phyloP scores from a whole-genome alignment of 1,140 invertebrate species.

The Drosophila tani region DNA sequence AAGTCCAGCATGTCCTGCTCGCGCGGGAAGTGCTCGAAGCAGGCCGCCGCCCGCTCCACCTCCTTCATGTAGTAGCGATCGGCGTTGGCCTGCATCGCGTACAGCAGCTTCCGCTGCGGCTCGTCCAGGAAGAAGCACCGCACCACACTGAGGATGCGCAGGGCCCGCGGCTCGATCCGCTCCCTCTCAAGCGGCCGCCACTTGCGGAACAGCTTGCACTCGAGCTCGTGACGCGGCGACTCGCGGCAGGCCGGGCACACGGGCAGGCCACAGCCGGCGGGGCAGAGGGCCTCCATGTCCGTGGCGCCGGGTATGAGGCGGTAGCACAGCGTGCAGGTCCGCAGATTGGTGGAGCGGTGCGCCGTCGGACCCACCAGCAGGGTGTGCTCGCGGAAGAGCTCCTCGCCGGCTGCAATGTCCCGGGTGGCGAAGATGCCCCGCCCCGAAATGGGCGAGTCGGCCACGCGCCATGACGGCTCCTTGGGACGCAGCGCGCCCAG shows the following conservation, averaged over 20 bases:
- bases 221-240: conserved; percentile 86
- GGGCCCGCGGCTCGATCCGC: conserved; percentile 85
- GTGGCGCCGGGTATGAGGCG: conserved; percentile 41
- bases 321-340: conserved; percentile 76
- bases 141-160: conserved; percentile 87
- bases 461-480: conserved; percentile 84
- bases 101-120: conserved; percentile 86
- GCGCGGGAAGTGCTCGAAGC: conserved; percentile 86
- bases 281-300: conserved; percentile 81
- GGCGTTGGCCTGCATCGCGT: conserved; percentile 86
- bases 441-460: conserved; percentile 87
- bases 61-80: conserved; percentile 86
- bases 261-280: conserved; percentile 84
- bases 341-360: conserved; percentile 59
- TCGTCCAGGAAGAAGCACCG: conserved; percentile 87
- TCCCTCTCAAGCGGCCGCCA: conserved; percentile 86
- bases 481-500: conserved; percentile 58
- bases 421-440: conserved; percentile 88
- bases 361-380: conserved; percentile 88
- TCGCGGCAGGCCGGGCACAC: conserved; percentile 87
- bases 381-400: conserved; percentile 89
- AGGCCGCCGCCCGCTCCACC: conserved; percentile 87
- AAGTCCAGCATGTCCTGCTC: conserved; percentile 88
- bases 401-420: conserved; percentile 88
- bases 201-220: conserved; percentile 87